phyloP scores from a whole-genome alignment of 2,113 vertebrate species.

The Notothenia coriiceps region DNA sequence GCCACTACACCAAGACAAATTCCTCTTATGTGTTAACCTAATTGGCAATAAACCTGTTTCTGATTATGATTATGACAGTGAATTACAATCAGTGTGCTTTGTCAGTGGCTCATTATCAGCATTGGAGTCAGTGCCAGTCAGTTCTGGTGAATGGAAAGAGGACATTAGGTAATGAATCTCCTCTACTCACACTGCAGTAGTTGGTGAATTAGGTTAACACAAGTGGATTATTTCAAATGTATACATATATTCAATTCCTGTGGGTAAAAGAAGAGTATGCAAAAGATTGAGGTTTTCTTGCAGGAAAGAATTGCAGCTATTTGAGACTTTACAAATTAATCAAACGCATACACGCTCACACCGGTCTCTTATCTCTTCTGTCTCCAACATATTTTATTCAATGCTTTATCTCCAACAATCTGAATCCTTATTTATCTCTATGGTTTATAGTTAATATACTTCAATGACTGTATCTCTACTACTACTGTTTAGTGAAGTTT shows the following conservation, averaged over 20 bases:
- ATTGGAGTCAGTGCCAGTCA: constrained; percentile 30
- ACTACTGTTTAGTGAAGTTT: background rate
- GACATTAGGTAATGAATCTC: constrained; percentile 1
- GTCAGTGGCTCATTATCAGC: constrained; percentile 22
- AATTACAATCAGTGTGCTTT: background rate
- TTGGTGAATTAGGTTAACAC: background rate
- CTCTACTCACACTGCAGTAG: background rate
- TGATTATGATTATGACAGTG: background rate
- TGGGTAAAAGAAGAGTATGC: too few species aligned
- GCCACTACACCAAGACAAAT: too few species aligned
- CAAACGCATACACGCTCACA: background rate
- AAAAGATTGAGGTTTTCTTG: background rate
- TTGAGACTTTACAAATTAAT: background rate
- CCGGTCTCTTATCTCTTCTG: background rate
- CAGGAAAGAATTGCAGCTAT: background rate
- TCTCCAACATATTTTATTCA: background rate
- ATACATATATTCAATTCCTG: background rate
- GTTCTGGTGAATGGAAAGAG: background rate
- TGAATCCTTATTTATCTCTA: background rate
- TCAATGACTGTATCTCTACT: background rate
- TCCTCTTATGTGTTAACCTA: too few species aligned
- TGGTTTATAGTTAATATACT: background rate
- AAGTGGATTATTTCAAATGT: background rate
- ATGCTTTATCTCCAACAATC: background rate
- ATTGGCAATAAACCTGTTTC: too few species aligned